Base-by-base conservation (phyloP, 2,888 invertebrate genomes). In the Hyppa rectilinea region DNA sequence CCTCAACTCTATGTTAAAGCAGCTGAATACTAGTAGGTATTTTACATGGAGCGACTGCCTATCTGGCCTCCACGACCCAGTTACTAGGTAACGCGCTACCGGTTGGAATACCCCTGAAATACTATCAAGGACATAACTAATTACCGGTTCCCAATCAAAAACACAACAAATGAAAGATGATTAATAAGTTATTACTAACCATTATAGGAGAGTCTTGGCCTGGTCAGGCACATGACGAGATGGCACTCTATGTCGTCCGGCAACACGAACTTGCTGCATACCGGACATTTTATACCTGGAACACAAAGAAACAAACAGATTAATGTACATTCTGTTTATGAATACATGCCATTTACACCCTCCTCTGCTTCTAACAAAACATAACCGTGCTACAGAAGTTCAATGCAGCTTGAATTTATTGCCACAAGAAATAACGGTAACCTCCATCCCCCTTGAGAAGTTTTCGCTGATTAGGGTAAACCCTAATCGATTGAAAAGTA, bases 231-330 rank as follows among this genome's bases (percentile, higher is more conserved):
- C 98, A 99, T 99, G 91, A 99, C 99, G 94, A 99, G 97, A 96
- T 99, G 99, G 96, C 99, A 99, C 97, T 99, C 99, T 93, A 99
- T 98, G 96, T 99, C 99, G 96, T 99, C 99, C 87, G 99, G 99
- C 95, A 99, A 97, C 92, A 99, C 98, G 96, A 98, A 98, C 97
- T 99, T 99, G 96, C 99, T 99, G 97, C 99, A 99, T 88, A 99
- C 99, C 85, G 99, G 99, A 96, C 99, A 99, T 96, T 99, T 99
- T 94, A 99, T 98, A 96, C 99, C 99, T 99, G 97, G 10, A 97
- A 97, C 89, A 92, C 90, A 89, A 88, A 86, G 81, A 83, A 59
- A 69, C 12, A 60, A 10, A 67, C 9, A 31, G 5, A 14, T 77
- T 79, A 62, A n/a, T 17, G 9, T 36, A 59, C 31, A 26, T 26